Evolutionary conservation across 2,888 invertebrate genomes (phyloP), one percentile per base, ranked within the genome.

Genomic region (Imbricaverruca yamaguchii): DNA sequence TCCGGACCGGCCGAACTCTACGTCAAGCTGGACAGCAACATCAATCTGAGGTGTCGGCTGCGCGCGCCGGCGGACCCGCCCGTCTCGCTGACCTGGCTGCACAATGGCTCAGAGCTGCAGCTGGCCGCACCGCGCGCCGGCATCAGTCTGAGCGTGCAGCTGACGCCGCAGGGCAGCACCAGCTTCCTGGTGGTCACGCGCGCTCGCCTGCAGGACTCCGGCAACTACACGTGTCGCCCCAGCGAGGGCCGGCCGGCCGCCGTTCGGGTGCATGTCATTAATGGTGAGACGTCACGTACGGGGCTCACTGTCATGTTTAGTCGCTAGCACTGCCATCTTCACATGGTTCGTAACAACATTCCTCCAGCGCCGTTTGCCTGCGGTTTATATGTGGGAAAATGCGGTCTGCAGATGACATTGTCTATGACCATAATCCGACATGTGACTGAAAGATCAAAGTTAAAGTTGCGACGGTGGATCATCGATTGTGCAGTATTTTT

Each of bases 151-250:
- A 53, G 55, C 53, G 18, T 55, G 55, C 53, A 74, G 55, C 53
- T 21, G 15, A 74, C 74, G 55, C 12, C 18, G 21, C 53, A 11
- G 2, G 74, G 74, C 53, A 74, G 53, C 74, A 55, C 55, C 74
- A 55, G 55, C 55, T 74, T 11, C 53, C 53, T 74, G 74, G 55
- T 74, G 74, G 21, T 74, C 53, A 21, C 74, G 53, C 74, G 74
- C 53, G 74, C 74, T 9, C 53, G 55, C 6, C 53, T 10, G 21
- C 18, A 8, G 8, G 63, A 63, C 63, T 80, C 55, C 13, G 67
- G 63, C n/a, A 65, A 80, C 67, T 65, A 80, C 80, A 57, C 61
- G 53, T 63, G 67, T 18, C 67, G 55, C 21, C 80, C 80, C 39
- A 80, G 80, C 80, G 55, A 61, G 55, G 67, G 80, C 67, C 59